Percentiles rank a stretch among this genome's conserved stretches.
Conservation (phyloP, 1,140 invertebrate genomes). For the Lordiphosa stackelbergi region DNA sequence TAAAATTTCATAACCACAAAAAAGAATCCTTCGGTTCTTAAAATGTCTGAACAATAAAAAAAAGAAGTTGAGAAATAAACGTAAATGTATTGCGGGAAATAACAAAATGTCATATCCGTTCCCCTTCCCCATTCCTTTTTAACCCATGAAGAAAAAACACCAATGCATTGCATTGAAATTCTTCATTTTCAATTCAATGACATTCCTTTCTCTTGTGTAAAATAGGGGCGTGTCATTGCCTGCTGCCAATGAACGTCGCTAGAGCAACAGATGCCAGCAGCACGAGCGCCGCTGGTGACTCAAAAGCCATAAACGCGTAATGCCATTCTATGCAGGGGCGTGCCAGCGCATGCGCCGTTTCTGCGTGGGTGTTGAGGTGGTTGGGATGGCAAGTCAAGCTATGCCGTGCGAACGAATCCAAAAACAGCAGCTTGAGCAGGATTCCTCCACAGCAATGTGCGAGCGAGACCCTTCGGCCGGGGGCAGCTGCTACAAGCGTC, state of each 20-base stretch:
- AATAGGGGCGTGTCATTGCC: constrained; percentile 44
- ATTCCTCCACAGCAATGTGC: constrained; percentile 68
- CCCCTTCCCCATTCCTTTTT: constrained; percentile 3
- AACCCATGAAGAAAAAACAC: constrained; percentile 36
- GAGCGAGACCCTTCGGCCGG: constrained; percentile 39
- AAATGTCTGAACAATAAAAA: constrained; percentile 65
- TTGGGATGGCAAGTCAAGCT: constrained; percentile 43
- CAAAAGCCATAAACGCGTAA: constrained; percentile 6
- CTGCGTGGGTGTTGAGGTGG: constrained; percentile 38
- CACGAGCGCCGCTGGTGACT: constrained; percentile 10
- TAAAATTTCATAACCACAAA: constrained; percentile 61
- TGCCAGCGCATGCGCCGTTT: constrained; percentile 62
- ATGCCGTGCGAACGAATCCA: constrained; percentile 56
- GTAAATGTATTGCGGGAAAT: constrained; percentile 1
- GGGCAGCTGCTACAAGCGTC: constrained; percentile 21
- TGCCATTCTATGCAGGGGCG: constrained; percentile 38
- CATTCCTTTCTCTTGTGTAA: constrained; percentile 47
- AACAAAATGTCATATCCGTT: constrained; percentile 17
- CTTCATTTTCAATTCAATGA: constrained; percentile 73
- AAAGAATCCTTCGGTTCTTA: constrained; percentile 69
- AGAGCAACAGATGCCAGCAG: constrained; percentile 47
- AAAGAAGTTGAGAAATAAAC: constrained; percentile 5
- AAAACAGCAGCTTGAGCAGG: constrained; percentile 29
- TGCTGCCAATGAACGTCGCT: constrained; percentile 48
- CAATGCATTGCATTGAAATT: constrained; percentile 70